Evolutionary conservation across 2,888 invertebrate genomes (phyloP).

Genomic region (Acanthococcus lagerstroemiae): DNA sequence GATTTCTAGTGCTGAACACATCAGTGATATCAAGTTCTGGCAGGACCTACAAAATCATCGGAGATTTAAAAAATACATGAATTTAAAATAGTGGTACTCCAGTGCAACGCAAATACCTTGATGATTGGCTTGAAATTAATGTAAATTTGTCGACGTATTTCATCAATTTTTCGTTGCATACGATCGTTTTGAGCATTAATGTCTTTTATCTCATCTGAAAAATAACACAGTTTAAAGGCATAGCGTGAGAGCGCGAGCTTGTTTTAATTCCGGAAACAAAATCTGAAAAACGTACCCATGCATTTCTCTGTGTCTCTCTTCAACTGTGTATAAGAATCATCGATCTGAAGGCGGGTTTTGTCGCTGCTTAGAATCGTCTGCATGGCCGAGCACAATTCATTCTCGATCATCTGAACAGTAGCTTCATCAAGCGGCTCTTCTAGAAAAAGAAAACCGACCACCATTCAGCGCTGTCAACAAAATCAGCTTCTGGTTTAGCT

Average conservation of each 20-base stretch:
- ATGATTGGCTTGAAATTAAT: neutral
- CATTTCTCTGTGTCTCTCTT: neutral
- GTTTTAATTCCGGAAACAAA: too few species aligned
- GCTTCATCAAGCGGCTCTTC: conserved; percentile 1
- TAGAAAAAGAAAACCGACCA: neutral
- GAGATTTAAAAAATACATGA: neutral
- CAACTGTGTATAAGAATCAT: neutral
- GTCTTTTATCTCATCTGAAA: neutral
- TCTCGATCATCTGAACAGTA: neutral
- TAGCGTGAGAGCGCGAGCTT: neutral
- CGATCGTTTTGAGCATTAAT: neutral
- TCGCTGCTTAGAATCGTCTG: neutral
- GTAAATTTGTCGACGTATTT: conserved; percentile 2
- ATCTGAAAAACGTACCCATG: neutral
- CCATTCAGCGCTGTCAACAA: neutral
- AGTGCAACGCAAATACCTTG: too few species aligned
- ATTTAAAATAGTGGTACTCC: too few species aligned
- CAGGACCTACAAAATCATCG: neutral
- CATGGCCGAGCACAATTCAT: neutral
- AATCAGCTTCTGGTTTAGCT: neutral
- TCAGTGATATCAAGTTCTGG: neutral
- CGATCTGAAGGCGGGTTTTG: neutral
- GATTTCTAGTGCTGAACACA: neutral
- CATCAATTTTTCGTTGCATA: conserved; percentile 12
- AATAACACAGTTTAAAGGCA: neutral